phyloP scores from a whole-genome alignment of 2,113 vertebrate species.

The Ictalurus furcatus region DNA sequence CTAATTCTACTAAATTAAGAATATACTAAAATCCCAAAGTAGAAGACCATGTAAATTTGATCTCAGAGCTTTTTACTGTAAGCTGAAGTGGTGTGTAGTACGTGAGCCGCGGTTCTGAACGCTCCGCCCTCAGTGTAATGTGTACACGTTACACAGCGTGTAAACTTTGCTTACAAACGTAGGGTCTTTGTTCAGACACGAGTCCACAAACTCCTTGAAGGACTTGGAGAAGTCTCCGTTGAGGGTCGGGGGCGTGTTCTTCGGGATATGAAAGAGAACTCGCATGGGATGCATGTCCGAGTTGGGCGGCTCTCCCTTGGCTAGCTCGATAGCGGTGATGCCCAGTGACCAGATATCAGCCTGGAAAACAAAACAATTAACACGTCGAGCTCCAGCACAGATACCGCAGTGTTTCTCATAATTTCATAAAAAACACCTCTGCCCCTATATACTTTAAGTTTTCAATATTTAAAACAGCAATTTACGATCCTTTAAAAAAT shows the following conservation, averaged over 20 bases:
- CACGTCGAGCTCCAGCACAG: neutral
- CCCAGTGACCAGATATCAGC: conserved; percentile 90
- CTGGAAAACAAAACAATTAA: conserved; percentile 61
- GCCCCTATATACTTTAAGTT: too few species aligned
- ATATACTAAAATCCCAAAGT: too few species aligned
- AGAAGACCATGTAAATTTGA: too few species aligned
- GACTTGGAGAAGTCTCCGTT: conserved; percentile 84
- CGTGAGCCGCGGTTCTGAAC: too few species aligned
- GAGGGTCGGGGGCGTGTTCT: conserved; percentile 86
- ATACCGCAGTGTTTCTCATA: neutral
- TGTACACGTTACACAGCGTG: neutral
- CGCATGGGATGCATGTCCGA: conserved; percentile 90
- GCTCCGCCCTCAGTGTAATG: too few species aligned
- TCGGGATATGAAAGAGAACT: conserved; percentile 88
- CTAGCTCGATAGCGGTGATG: conserved; percentile 87
- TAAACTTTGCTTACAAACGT: conserved; percentile 79
- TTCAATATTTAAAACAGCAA: neutral
- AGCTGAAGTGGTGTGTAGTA: too few species aligned
- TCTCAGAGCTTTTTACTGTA: too few species aligned
- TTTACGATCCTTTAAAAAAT: too few species aligned
- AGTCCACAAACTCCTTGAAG: conserved; percentile 88
- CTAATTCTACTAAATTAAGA: too few species aligned
- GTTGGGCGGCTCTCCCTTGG: conserved; percentile 88
- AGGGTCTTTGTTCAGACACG: conserved; percentile 88
- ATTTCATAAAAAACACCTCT: neutral